Base-by-base conservation (phyloP, 2,797 vertebrate species). In the Peromyscus aztecus region DNA sequence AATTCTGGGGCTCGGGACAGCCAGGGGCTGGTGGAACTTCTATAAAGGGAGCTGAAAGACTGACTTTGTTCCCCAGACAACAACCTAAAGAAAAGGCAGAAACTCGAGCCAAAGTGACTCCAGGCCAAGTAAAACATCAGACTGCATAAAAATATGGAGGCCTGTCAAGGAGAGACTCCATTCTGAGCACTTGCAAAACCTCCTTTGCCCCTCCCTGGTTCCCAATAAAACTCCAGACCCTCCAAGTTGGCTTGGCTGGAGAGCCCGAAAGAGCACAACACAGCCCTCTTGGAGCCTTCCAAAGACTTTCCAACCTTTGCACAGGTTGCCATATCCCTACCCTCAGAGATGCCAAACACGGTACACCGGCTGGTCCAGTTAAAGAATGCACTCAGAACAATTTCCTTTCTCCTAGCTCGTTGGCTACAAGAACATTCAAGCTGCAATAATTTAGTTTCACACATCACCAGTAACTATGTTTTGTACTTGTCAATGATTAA, bases 51-150 rank as follows among this genome's bases (percentile, higher is more conserved):
- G 65, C n/a, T 94, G 73, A 97, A 92, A 95, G 94, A 86, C 31
- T n/a, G n/a, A 94, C 78, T 90, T 86, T 92, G 75, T 97, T 91
- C 69, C 96, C 55, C 37, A 92, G 77, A 94, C 92, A 96, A 89
- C 9, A 59, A 46, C n/a, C 80, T 86, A 94, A 97, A 94, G 94
- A 96, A 93, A 97, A 96, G 63, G 27, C 65, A 96, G 69, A 94
- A 96, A 94, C 67, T 69, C 34, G n/a, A 59, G 80, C 84, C 91
- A 95, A 93, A 90, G 78, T 59, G 76, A 97, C 19, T 29, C 46
- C 6, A 43, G 63, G 97, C 81, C 96, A 98, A 92, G n/a, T 77
- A 90, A 97, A 97, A 96, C 75, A 95, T 85, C 14, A 75, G 92
- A 61, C 91, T 52, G 40, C 85, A 94, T 92, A 84, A 95, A 96